Evolutionary conservation across 2,113 vertebrate species (phyloP), one percentile per base, ranked within the genome.

Genomic region (Arvicanthis niloticus): DNA sequence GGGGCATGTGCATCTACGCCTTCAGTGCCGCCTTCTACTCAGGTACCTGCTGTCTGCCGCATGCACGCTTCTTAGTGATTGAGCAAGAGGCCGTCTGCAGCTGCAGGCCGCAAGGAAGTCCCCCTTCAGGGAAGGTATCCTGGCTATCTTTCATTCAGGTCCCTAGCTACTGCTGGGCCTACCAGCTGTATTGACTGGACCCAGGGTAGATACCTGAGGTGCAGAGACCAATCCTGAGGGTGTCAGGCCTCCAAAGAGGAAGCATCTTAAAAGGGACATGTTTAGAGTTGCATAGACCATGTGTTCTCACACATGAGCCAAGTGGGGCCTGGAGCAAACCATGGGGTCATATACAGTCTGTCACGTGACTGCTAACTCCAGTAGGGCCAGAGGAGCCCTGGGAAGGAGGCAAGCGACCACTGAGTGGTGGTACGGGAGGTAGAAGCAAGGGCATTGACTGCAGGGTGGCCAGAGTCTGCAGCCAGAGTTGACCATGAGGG

Each of bases 1-100:
- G 99, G 99, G 99, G 99, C 7, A 99, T 99, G 99, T 99, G 99
- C 98, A 99, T 99, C 98, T 99, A 99, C 81, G 99, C 99, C 96
- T 99, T 99, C 98, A 99, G 99, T 92, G 99, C 99, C 34, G 99
- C 99, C 96, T 99, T 99, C 97, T 99, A 99, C 97, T 99, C 99
- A 99, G 99, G 99, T 99, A 97, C 92, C 51, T 5, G 37, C 26
- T 0, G 0, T 3, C 82, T 37, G 65, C 67, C 13, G 48, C 86
- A 15, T 22, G 67, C 68, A 3, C 9, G 3, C 48, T 34, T 26
- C 16, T 37, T 0, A 2, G 48, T n/a, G 7, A 53, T 5, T 4
- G 6, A 51, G 29, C 16, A 7, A 22, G 31, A 13, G 42, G 60
- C 3, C 42, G 9, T 7, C 67, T 8, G 8, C 0, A 1, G 2